phyloP scores from a whole-genome alignment of 1,140 invertebrate genomes.

The Drosophila parabipectinata region DNA sequence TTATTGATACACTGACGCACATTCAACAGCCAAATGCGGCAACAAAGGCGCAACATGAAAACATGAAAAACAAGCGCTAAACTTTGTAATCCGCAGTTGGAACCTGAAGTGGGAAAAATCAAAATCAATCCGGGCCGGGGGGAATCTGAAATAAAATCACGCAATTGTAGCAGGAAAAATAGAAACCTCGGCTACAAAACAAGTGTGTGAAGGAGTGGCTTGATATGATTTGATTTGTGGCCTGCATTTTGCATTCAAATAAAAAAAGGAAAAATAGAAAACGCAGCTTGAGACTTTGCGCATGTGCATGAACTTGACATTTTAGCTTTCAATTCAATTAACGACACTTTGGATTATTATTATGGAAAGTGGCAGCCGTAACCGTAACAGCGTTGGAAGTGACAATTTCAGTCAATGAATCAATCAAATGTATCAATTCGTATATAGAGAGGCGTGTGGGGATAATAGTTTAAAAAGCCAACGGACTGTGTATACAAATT shows the following conservation, averaged over 20 bases:
- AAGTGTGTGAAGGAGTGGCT: conserved; percentile 16
- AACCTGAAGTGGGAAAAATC: conserved; percentile 1
- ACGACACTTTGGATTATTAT: conserved; percentile 12
- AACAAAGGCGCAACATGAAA: conserved; percentile 26
- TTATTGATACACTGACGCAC: conserved; percentile 43
- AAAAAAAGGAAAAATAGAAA: not conserved
- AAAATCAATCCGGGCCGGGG: not conserved
- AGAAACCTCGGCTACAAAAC: conserved; percentile 12
- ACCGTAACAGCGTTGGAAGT: conserved; percentile 3
- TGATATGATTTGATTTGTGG: conserved; percentile 32
- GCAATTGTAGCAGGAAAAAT: conserved; percentile 33
- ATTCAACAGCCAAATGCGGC: conserved; percentile 58
- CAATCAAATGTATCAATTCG: conserved; percentile 29
- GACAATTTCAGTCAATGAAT: conserved; percentile 46
- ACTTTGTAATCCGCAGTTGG: conserved; percentile 32
- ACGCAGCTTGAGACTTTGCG: conserved; percentile 46
- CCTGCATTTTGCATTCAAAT: conserved; percentile 20
- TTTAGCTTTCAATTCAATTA: conserved; percentile 53
- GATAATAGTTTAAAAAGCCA: conserved; percentile 26
- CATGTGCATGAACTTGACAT: conserved; percentile 70
- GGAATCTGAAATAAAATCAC: conserved; percentile 6
- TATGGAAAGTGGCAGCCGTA: not conserved
- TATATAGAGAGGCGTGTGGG: conserved; percentile 32
- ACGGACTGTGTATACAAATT: conserved; percentile 33
- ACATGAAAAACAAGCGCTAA: conserved; percentile 51